Evolutionary conservation across 2,797 vertebrate species (phyloP).

Genomic region (Dendrocincla tyrannina): DNA sequence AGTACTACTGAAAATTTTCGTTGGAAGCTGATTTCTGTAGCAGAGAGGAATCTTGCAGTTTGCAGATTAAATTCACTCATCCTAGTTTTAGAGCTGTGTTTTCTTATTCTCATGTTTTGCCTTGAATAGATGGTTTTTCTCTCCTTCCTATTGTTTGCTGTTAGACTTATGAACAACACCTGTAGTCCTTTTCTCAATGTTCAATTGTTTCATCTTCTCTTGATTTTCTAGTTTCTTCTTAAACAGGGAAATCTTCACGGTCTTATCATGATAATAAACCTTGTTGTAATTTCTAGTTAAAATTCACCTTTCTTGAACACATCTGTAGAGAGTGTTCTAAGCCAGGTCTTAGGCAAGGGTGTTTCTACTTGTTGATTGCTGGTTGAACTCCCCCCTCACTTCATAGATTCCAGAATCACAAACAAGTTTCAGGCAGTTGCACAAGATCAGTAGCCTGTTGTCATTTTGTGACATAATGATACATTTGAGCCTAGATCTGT

Average conservation of each 20-base stretch:
- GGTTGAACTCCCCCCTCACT: background rate
- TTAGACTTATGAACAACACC: background rate
- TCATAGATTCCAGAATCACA: background rate
- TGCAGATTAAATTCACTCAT: background rate
- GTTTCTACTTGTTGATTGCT: background rate
- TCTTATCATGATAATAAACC: background rate
- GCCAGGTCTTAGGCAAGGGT: background rate
- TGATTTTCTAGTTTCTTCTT: background rate
- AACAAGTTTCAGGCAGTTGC: background rate
- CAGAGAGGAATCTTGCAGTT: background rate
- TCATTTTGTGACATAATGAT: background rate
- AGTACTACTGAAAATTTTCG: background rate
- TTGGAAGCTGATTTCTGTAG: background rate
- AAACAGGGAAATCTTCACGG: background rate
- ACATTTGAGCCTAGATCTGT: background rate
- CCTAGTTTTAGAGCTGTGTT: background rate
- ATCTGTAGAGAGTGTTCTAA: background rate
- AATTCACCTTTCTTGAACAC: background rate
- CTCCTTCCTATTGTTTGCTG: background rate
- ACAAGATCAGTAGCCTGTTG: background rate
- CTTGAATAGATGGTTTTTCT: rapidly evolving
- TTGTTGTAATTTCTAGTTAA: background rate
- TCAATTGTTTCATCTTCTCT: background rate
- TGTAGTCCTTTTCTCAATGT: background rate
- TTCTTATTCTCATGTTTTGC: background rate